Percentiles rank a stretch among this genome's conserved stretches.
phyloP scores from a whole-genome alignment of 1,140 invertebrate species.

The Chelonus insularis region DNA sequence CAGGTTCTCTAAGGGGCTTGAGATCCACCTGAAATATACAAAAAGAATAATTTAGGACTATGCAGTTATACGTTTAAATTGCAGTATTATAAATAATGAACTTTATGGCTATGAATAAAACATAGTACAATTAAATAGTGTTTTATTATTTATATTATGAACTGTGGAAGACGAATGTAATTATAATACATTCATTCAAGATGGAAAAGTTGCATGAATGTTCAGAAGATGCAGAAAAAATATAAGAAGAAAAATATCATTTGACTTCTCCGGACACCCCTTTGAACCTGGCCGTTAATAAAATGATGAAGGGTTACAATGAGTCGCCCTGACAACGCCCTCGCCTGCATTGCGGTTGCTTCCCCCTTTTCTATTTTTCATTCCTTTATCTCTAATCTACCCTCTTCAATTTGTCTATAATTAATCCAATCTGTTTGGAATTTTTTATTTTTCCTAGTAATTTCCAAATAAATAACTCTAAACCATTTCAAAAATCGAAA shows the following conservation, averaged over 20 bases:
- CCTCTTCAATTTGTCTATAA: not conserved
- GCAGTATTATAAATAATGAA: not conserved
- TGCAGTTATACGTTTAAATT: not conserved
- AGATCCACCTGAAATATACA: conserved; percentile 56
- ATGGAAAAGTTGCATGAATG: too few relatives aligned
- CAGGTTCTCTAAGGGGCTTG: conserved; percentile 53
- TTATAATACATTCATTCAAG: too few relatives aligned
- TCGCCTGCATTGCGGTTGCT: conserved; percentile 55
- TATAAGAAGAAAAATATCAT: too few relatives aligned
- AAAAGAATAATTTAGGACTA: conserved; percentile 6
- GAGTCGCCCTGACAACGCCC: conserved; percentile 59
- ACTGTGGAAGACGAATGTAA: too few relatives aligned
- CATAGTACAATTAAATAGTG: too few relatives aligned
- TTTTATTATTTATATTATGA: too few relatives aligned
- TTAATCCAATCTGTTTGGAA: not conserved
- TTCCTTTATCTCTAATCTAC: conserved; percentile 12
- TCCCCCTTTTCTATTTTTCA: conserved; percentile 19
- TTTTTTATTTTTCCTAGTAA: too few relatives aligned
- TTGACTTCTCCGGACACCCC: too few relatives aligned
- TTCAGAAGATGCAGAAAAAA: too few relatives aligned
- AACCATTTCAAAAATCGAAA: too few relatives aligned
- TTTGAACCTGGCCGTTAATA: not conserved
- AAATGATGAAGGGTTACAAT: conserved; percentile 44
- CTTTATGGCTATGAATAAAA: too few relatives aligned
- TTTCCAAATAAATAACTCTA: too few relatives aligned